phyloP scores from a whole-genome alignment of 2,888 invertebrate genomes.

The Trilocha varians region DNA sequence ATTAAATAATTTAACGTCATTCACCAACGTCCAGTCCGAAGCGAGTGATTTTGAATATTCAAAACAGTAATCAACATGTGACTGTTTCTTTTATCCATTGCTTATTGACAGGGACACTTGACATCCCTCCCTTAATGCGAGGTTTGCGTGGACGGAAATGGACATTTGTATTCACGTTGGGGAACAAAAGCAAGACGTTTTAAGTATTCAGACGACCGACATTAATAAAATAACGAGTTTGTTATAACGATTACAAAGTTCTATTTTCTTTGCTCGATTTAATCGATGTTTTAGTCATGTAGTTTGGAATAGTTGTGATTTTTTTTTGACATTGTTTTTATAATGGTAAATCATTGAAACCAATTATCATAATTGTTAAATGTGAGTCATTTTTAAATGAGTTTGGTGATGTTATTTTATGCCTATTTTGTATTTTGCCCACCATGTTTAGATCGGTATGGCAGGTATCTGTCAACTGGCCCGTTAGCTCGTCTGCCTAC shows the following conservation, averaged over 20 bases:
- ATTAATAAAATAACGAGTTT: conserved; percentile 53
- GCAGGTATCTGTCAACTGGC: no score
- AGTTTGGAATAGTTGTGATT: neutral
- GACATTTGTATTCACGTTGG: conserved; percentile 58
- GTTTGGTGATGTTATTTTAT: no score
- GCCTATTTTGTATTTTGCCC: no score
- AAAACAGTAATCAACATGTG: conserved; percentile 2
- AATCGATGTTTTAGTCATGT: neutral
- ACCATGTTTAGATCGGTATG: no score
- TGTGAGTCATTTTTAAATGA: no score
- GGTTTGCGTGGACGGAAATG: conserved; percentile 65
- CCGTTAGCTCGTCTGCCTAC: no score
- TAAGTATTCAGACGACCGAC: conserved; percentile 44
- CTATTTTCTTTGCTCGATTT: neutral
- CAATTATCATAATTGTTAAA: no score
- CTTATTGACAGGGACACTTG: conserved; percentile 40
- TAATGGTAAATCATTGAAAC: no score
- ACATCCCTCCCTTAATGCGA: conserved; percentile 58
- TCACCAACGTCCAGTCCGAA: neutral
- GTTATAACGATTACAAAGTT: conserved; percentile 40
- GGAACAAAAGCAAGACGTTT: conserved; percentile 50
- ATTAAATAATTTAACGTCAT: no score
- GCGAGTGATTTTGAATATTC: neutral
- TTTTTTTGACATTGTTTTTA: no score
- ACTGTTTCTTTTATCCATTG: conserved; percentile 12